Conservation (phyloP, 2,113 vertebrate genomes). For the Pantherophis guttatus region DNA sequence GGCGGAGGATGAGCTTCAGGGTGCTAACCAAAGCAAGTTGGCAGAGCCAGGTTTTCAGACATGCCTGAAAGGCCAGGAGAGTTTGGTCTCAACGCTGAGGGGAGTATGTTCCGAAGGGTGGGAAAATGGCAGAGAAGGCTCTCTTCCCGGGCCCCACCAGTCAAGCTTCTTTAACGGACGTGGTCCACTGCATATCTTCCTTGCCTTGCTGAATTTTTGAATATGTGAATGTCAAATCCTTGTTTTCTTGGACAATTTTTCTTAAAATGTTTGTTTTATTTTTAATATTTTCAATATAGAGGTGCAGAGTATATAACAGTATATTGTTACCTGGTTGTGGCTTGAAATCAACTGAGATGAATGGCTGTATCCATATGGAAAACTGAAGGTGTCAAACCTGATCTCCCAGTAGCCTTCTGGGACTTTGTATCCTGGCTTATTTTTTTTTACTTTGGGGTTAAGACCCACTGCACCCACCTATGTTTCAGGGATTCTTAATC, state of each 20-base stretch:
- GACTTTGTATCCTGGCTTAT: background rate
- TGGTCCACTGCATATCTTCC: background rate
- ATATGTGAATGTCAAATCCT: background rate
- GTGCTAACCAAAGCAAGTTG: background rate
- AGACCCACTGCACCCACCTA: background rate
- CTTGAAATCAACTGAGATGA: background rate
- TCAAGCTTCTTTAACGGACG: background rate
- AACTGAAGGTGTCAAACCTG: background rate
- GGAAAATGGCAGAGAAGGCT: background rate
- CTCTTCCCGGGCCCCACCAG: background rate
- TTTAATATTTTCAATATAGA: background rate
- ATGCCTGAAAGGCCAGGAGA: background rate
- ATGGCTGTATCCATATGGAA: background rate
- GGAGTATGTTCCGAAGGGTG: background rate
- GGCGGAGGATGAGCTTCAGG: background rate
- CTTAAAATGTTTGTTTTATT: background rate
- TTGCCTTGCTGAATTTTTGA: background rate
- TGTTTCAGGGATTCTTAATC: background rate
- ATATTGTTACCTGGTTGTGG: background rate
- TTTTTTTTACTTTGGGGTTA: background rate
- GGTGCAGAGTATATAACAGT: background rate
- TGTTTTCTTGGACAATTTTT: background rate
- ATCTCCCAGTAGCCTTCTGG: background rate
- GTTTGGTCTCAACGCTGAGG: background rate
- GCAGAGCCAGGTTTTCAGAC: too few relatives aligned